phyloP scores from a whole-genome alignment of 2,888 invertebrate genomes.

The Zaprionus bogoriensis region DNA sequence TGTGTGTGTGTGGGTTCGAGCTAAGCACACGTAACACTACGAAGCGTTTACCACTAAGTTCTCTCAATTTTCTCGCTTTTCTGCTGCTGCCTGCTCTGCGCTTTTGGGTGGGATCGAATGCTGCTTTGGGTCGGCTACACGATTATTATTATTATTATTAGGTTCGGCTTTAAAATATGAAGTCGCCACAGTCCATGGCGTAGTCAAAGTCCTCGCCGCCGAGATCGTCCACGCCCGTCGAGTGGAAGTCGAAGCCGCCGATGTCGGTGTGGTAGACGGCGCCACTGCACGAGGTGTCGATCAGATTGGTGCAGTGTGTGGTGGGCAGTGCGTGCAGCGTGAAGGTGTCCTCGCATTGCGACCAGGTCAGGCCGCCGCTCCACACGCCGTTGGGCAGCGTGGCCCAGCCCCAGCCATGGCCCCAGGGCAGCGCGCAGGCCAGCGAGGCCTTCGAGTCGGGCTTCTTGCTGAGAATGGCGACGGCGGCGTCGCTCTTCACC shows the following conservation, averaged over 20 bases:
- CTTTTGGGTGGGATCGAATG: constrained; percentile 39
- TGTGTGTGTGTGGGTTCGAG: not conserved
- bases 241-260: constrained; percentile 85
- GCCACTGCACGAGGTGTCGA: constrained; percentile 84
- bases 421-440: constrained; percentile 85
- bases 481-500: constrained; percentile 82
- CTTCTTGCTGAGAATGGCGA: constrained; percentile 83
- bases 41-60: constrained; percentile 30
- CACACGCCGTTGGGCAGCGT: constrained; percentile 87
- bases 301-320: constrained; percentile 86
- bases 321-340: constrained; percentile 87
- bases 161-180: constrained; percentile 86
- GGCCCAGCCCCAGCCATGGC: constrained; percentile 90
- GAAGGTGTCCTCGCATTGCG: constrained; percentile 87
- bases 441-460: constrained; percentile 82
- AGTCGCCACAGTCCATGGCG: constrained; percentile 89
- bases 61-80: constrained; percentile 6
- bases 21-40: constrained; percentile 34
- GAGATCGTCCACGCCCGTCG: constrained; percentile 83
- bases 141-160: too few species aligned
- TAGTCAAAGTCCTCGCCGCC: constrained; percentile 87
- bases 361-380: constrained; percentile 87
- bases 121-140: constrained; percentile 21
- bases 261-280: constrained; percentile 87
- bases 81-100: constrained; percentile 5